Conservation (phyloP, 1,140 invertebrate species). For the Muscidifurax raptorellus region DNA sequence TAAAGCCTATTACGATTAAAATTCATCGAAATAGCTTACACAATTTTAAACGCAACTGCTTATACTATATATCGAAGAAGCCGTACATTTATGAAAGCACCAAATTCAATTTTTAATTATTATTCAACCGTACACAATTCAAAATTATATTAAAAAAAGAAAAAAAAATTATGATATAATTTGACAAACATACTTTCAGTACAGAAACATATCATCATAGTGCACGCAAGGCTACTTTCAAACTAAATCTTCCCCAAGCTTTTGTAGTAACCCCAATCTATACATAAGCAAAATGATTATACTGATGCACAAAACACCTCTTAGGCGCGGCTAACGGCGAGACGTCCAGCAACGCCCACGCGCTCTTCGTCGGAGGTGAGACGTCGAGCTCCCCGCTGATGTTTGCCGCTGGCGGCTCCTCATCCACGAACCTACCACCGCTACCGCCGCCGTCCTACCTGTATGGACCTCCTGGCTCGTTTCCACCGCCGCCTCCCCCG, state of each 20-base stretch:
- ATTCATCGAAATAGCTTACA: no score
- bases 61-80: no score
- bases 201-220: no score
- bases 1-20: no score
- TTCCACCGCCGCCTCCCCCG: conserved; percentile 64
- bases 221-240: no score
- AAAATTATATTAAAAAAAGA: no score
- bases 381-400: conserved; percentile 76
- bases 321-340: conserved; percentile 67
- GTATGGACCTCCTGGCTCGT: conserved; percentile 69
- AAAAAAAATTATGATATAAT: no score
- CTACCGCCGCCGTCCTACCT: conserved; percentile 75
- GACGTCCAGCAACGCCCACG: conserved; percentile 66
- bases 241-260: not conserved
- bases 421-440: conserved; percentile 66
- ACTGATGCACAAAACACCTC: not conserved
- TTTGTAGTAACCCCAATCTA: not conserved
- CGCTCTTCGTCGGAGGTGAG: conserved; percentile 71
- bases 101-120: no score
- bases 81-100: no score
- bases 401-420: conserved; percentile 65
- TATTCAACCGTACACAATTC: no score
- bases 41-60: no score
- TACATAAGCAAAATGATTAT: not conserved
- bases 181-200: no score